Evolutionary conservation across 1,140 invertebrate species (phyloP).

Genomic region (Luehdorfia chinensis): DNA sequence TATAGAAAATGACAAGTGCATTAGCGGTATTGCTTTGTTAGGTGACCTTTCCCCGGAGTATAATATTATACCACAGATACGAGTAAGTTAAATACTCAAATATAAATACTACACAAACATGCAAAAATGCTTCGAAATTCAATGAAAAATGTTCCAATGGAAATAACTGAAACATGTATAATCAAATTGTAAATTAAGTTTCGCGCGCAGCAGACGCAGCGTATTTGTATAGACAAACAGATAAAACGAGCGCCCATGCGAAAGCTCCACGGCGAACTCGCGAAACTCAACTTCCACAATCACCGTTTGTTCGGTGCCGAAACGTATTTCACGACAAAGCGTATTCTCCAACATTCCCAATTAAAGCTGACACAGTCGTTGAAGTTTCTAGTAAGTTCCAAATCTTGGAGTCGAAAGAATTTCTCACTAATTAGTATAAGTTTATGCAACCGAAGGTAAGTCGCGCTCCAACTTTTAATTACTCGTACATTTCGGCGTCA

Average conservation of each 20-base stretch:
- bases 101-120: no score
- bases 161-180: constrained; percentile 11
- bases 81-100: no score
- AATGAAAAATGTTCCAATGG: constrained; percentile 8
- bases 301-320: constrained; percentile 41
- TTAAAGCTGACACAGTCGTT: constrained; percentile 65
- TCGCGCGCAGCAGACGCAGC: background rate
- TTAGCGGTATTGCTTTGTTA: no score
- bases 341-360: constrained; percentile 68
- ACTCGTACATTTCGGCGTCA: constrained; percentile 46
- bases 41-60: no score
- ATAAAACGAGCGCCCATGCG: background rate
- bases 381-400: constrained; percentile 56
- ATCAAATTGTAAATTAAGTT: constrained; percentile 11
- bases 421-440: constrained; percentile 66
- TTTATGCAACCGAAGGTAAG: constrained; percentile 60
- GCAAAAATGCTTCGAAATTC: constrained; percentile 1
- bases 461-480: constrained; percentile 63
- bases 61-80: no score
- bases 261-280: background rate
- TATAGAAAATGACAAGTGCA: no score
- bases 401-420: constrained; percentile 65
- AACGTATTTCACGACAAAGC: constrained; percentile 59
- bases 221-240: background rate
- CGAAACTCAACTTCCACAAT: constrained; percentile 33